A percentile compares a stretch with the other conserved stretches of the same genome.
phyloP scores from a whole-genome alignment of 2,888 invertebrate genomes.

The Perithous albicinctus region DNA sequence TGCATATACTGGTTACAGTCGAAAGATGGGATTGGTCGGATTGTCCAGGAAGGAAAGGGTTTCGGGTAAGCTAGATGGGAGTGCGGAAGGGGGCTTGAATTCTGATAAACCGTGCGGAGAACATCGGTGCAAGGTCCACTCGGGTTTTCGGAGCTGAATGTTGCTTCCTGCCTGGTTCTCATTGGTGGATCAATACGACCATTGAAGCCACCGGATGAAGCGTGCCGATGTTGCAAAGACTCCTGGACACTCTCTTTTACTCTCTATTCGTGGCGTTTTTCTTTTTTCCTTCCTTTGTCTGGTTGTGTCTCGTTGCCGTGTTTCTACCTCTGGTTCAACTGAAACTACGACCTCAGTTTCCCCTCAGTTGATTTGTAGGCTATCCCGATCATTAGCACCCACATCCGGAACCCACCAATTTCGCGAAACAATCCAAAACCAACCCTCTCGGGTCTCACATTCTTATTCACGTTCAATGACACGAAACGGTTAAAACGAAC shows the following conservation, averaged over 20 bases:
- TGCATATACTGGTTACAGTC: constrained; percentile 1
- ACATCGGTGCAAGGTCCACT: constrained; percentile 66
- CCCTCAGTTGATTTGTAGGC: constrained; percentile 1
- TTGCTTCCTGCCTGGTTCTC: constrained; percentile 43
- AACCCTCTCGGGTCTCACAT: background rate
- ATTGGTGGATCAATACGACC: constrained; percentile 64
- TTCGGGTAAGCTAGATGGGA: constrained; percentile 31
- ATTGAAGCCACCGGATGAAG: constrained; percentile 54
- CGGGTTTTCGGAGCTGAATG: constrained; percentile 50
- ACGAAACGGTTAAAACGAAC: background rate
- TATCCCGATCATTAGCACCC: constrained; percentile 8
- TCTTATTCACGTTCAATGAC: constrained; percentile 7
- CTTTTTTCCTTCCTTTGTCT: constrained; percentile 44
- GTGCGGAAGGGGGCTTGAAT: constrained; percentile 43
- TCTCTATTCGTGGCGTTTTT: constrained; percentile 16
- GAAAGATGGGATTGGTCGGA: constrained; percentile 53
- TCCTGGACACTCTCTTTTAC: constrained; percentile 32
- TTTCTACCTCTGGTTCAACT: constrained; percentile 7
- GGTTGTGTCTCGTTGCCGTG: constrained; percentile 12
- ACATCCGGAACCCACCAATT: constrained; percentile 1
- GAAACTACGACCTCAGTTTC: background rate
- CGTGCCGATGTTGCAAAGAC: constrained; percentile 54
- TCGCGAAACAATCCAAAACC: background rate
- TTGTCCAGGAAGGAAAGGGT: constrained; percentile 40
- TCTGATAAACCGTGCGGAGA: constrained; percentile 66